phyloP scores from a whole-genome alignment of 1,140 invertebrate species.

The Diplogasteroides magnus region DNA sequence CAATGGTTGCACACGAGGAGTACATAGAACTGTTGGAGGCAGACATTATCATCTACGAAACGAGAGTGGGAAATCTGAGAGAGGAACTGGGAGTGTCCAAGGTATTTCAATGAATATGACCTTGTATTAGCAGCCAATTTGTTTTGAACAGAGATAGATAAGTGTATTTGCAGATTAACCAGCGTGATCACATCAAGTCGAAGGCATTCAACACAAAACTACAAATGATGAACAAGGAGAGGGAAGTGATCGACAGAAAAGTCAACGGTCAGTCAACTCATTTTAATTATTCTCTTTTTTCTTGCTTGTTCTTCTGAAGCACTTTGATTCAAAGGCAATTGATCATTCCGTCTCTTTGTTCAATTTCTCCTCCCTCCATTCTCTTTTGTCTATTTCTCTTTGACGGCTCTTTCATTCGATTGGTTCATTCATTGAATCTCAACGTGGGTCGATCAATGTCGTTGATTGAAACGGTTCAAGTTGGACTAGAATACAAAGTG shows the following conservation, averaged over 20 bases:
- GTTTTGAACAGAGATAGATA: neutral
- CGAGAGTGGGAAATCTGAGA: slow-evolving; percentile 48
- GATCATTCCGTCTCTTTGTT: too few relatives aligned
- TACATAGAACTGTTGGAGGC: slow-evolving; percentile 47
- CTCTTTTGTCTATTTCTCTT: too few relatives aligned
- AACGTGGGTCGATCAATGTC: too few relatives aligned
- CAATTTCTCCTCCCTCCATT: too few relatives aligned
- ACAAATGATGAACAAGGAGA: slow-evolving; percentile 50
- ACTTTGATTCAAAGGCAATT: too few relatives aligned
- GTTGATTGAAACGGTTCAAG: too few relatives aligned
- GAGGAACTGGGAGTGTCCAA: slow-evolving; percentile 45
- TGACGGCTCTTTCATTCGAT: too few relatives aligned
- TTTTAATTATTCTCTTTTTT: too few relatives aligned
- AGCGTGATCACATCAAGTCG: slow-evolving; percentile 36
- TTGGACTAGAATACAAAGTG: too few relatives aligned
- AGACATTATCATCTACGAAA: slow-evolving; percentile 51
- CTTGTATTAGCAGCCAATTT: neutral
- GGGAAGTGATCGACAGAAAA: slow-evolving; percentile 44
- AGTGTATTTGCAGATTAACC: slow-evolving; percentile 21
- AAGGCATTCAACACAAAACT: slow-evolving; percentile 52
- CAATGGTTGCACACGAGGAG: slow-evolving; percentile 49
- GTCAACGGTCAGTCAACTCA: slow-evolving; percentile 50
- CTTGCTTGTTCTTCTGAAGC: too few relatives aligned
- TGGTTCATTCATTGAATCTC: too few relatives aligned
- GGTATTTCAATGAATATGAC: slow-evolving; percentile 29